Conservation (phyloP, 1,140 invertebrate species). For the Drosophila nasuta region DNA sequence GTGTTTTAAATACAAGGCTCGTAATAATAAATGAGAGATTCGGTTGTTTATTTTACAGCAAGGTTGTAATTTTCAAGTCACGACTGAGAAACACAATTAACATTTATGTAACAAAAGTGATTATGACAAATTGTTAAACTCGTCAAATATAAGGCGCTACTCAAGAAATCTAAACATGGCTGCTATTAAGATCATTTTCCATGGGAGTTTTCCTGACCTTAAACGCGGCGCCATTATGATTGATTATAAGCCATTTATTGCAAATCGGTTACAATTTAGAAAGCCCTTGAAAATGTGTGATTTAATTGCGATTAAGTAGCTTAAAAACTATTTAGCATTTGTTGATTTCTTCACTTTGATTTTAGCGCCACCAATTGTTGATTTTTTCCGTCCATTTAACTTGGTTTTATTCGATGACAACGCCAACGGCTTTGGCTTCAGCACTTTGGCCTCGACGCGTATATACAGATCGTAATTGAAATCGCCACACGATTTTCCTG, state of each 20-base stretch:
- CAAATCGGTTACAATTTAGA: too few relatives aligned
- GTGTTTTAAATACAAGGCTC: neutral
- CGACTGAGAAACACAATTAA: slow-evolving; percentile 18
- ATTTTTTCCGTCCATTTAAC: slow-evolving; percentile 86
- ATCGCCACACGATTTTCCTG: slow-evolving; percentile 85
- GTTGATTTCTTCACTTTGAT: slow-evolving; percentile 67
- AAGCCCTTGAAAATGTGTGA: slow-evolving; percentile 67
- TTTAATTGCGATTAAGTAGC: neutral
- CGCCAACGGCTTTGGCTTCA: slow-evolving; percentile 67
- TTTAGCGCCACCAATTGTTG: slow-evolving; percentile 89
- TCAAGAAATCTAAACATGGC: neutral
- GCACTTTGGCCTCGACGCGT: slow-evolving; percentile 78
- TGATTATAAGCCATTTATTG: neutral
- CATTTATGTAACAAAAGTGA: slow-evolving; percentile 12
- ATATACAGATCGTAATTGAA: slow-evolving; percentile 86
- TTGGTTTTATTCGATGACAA: slow-evolving; percentile 71
- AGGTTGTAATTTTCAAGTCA: slow-evolving; percentile 17
- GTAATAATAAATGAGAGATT: neutral
- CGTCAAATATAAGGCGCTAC: neutral
- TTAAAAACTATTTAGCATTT: slow-evolving; percentile 36
- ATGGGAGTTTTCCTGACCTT: neutral
- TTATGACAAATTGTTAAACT: slow-evolving; percentile 8
- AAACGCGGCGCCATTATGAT: neutral
- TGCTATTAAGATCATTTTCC: slow-evolving; percentile 1
- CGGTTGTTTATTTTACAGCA: neutral